Evolutionary conservation across 2,113 vertebrate genomes (phyloP).

Genomic region (Edolisoma coerulescens): DNA sequence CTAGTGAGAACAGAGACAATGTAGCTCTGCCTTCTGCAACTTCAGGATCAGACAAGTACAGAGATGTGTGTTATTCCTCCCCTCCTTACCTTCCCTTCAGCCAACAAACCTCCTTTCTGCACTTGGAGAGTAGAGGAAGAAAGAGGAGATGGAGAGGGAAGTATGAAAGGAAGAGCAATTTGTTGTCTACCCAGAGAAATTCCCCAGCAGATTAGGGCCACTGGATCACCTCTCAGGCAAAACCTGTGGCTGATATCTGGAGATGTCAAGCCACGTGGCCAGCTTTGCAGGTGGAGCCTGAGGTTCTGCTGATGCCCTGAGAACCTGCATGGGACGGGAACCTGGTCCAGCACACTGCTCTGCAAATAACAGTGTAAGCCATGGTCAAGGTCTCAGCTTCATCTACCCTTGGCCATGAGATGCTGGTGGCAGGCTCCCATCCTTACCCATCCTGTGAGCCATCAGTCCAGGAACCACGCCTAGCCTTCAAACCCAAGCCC

Average conservation of each 20-base stretch:
- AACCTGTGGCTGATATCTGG: background rate
- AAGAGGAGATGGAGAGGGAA: background rate
- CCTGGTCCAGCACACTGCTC: background rate
- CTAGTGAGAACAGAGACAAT: background rate
- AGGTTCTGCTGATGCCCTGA: background rate
- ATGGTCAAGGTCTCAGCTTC: background rate
- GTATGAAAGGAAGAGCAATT: background rate
- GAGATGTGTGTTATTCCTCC: background rate
- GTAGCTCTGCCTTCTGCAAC: background rate
- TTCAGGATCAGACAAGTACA: background rate
- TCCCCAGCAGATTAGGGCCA: background rate
- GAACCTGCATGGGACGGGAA: background rate
- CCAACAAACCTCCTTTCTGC: background rate
- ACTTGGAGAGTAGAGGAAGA: background rate
- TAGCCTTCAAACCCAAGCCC: background rate
- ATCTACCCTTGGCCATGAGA: background rate
- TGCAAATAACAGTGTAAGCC: background rate
- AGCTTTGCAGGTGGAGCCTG: background rate
- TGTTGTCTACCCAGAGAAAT: background rate
- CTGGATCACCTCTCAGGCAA: background rate
- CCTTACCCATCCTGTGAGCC: background rate
- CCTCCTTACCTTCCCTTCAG: background rate
- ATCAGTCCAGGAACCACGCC: background rate
- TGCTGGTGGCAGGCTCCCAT: background rate
- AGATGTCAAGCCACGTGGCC: rapidly evolving